Base-by-base conservation (phyloP, 2,113 vertebrate species). In the Paramormyrops kingsleyae region DNA sequence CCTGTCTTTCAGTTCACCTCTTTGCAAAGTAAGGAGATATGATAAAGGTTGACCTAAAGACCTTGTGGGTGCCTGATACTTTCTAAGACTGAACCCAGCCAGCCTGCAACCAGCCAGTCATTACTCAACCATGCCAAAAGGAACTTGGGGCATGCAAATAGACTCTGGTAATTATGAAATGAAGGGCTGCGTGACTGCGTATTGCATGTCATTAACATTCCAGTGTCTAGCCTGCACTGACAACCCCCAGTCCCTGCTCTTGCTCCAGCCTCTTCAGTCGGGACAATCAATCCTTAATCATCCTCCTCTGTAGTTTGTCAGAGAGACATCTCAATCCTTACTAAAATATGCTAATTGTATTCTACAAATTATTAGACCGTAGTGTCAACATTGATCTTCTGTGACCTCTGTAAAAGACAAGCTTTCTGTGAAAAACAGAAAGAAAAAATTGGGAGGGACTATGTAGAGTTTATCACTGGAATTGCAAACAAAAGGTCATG, bases 261-360 rank as follows among this genome's bases (percentile, higher is more conserved):
- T 90, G 94, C 91, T 80, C 53, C 88, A 90, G 92, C 70, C 86
- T 90, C 92, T 93, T 93, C 92, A 93, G 92, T 94, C 93, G 92
- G 93, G 93, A 95, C 94, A 95, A 96, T 96, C 94, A 95, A 93
- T 94, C 92, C 91, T 90, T 94, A 94, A 93, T 94, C 93, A 93
- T 90, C 90, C 88, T 92, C 92, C 88, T 89, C 90, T 83, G 90
- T 74, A 89, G 90, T 91, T 92, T 93, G 93, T 92, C 93, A 93
- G 92, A 84, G 90, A 94, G 93, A 95, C 94, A 93, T 94, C 94
- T 95, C 95, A 96, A 96, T 95, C 80, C 92, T 90, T 85, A 90
- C 93, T 95, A 95, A 94, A 42, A 94, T 95, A 95, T 96, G 95
- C 94, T 95, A 96, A 96, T 96, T 92, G 93, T 95, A 95, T 96